These are phyloP conservation scores for Diabrotica balteata DNA, from an alignment of 2,888 invertebrate species.

Conservation along the genomic window DNA sequence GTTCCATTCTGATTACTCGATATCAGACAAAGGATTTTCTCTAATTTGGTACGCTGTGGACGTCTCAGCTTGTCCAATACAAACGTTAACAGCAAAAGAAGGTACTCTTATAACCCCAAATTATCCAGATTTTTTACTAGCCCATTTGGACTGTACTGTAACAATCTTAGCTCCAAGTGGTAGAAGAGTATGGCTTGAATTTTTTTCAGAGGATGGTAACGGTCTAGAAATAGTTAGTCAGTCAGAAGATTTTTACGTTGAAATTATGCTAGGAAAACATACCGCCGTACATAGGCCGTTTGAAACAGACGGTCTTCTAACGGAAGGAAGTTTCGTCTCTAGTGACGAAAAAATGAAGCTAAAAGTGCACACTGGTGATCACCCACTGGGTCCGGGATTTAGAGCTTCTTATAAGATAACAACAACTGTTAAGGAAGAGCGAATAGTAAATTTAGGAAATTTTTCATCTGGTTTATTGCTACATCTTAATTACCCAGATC, in stretches of 20 bases:
- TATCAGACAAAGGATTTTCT: constrained; percentile 77
- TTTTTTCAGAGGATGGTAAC: constrained; percentile 49
- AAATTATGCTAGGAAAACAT: constrained; percentile 65
- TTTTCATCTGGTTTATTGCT: constrained; percentile 62
- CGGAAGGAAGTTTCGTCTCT: constrained; percentile 74
- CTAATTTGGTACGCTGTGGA: constrained; percentile 79
- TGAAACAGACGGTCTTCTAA: constrained; percentile 63
- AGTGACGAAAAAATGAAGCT: constrained; percentile 68
- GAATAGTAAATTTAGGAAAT: constrained; percentile 60
- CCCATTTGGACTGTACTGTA: constrained; percentile 74
- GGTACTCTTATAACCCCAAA: constrained; percentile 74
- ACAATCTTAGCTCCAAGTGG: constrained; percentile 75
- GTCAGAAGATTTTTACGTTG: constrained; percentile 65
- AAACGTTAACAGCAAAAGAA: constrained; percentile 73
- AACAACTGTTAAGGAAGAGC: constrained; percentile 58
- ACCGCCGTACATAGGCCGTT: constrained; percentile 66
- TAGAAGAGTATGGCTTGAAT: constrained; percentile 75
- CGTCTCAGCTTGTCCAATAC: constrained; percentile 74
- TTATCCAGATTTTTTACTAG: constrained; percentile 75
- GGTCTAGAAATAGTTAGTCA: constrained; percentile 35
- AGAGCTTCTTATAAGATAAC: constrained; percentile 67
- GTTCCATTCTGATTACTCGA: constrained; percentile 81
- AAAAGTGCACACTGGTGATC: constrained; percentile 69
- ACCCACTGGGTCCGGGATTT: constrained; percentile 71
- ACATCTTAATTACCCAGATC: constrained; percentile 68